Base-by-base conservation (phyloP, 2,888 invertebrate genomes). In the Acleris holmiana region DNA sequence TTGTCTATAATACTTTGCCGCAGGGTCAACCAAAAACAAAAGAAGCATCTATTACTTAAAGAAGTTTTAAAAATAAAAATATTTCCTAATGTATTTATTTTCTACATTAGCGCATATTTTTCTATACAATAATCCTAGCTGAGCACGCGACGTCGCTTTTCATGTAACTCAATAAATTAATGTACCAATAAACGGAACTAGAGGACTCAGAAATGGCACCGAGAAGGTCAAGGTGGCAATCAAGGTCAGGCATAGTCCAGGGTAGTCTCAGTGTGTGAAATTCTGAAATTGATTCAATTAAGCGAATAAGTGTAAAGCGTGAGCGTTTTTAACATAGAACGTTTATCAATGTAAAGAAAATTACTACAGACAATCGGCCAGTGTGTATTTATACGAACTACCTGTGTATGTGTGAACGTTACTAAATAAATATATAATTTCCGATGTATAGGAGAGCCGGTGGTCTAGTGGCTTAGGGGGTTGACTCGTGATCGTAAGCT, bases 231-330 rank as follows among this genome's bases (percentile, higher is more conserved):
- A 4, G 40, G 23, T 3, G 0, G 19, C 13, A 44, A 51, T 61
- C 40, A 53, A 63, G 63, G 63, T 53, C 58, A 58, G 13, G 5
- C 15, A 10, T 40, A 50, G 56, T 56, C 56, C 58, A 48, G 47
- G 47, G 58, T 25, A 58, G n/a, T n/a, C 25, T 29, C 47, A 53
- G 23, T 47, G 63, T 63, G 29, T 29, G 29, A 47, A 58, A 58
- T 54, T 54, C 47, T 47, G 50, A 58, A 63, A 58, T 57, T 57
- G 63, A 47, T 63, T 63, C 51, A 40, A 40, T 19, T 50, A 18
- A 18, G 40, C 15, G 2, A 7, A 5, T 35, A 40, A 47, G 56
- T 8, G 0, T 19, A 25, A 51, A 17, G 46, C 29, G 50, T 29
- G 0, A 51, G 50, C 59, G 59, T 18, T 18, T 4, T 13, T 4